Evolutionary conservation across 2,888 invertebrate genomes (phyloP).

Genomic region (Caenorhabditis macrosperma): DNA sequence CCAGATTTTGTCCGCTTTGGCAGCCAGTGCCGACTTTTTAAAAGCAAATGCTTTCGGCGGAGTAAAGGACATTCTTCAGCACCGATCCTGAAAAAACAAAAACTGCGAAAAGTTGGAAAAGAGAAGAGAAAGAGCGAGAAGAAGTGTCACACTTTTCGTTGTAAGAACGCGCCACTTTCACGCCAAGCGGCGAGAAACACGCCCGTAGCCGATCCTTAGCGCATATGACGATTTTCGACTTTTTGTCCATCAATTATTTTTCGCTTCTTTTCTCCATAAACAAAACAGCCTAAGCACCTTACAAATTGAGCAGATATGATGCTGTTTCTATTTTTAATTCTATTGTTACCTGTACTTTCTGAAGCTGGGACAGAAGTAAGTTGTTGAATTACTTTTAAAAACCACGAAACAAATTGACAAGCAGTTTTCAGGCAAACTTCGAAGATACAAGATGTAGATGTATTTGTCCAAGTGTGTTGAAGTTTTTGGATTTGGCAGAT

Average conservation of each 20-base stretch:
- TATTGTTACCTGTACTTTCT: not conserved
- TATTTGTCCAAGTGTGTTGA: constrained; percentile 76
- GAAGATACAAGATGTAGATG: constrained; percentile 79
- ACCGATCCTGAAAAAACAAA: not conserved
- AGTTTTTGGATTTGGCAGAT: constrained; percentile 63
- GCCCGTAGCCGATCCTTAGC: not conserved
- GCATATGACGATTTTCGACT: not conserved
- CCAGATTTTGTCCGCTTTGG: constrained; percentile 66
- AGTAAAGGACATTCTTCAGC: constrained; percentile 8
- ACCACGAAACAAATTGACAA: not conserved
- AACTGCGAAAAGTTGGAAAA: not conserved
- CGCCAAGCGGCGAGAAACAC: constrained; percentile 3
- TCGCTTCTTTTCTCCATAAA: not conserved
- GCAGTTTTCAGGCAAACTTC: constrained; percentile 73
- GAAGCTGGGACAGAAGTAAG: constrained; percentile 41
- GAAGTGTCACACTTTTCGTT: constrained; percentile 4
- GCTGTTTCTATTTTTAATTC: not conserved
- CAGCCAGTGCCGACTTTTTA: constrained; percentile 62
- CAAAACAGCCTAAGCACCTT: not conserved
- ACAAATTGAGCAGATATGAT: constrained; percentile 16
- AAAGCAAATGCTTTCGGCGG: constrained; percentile 36
- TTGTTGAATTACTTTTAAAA: not conserved
- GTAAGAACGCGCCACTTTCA: not conserved
- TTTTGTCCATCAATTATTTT: constrained; percentile 1
- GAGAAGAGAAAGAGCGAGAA: not conserved